Conservation (phyloP, 2,888 invertebrate species). For the Harpalus rufipes region DNA sequence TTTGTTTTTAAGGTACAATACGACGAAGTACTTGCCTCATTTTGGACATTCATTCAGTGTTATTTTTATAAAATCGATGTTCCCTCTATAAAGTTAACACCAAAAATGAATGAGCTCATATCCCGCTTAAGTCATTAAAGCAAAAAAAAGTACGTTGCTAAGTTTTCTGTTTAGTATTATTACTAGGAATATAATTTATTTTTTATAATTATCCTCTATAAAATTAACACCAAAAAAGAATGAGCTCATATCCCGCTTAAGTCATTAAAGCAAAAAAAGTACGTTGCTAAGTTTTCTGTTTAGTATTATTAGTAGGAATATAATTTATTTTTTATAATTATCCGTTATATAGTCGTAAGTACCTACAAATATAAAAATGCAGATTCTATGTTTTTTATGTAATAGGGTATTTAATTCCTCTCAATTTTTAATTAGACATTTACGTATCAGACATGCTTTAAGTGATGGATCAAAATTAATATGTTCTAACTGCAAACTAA, state of each 20-base stretch:
- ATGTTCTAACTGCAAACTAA: constrained; percentile 2
- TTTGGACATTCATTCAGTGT: constrained; percentile 10
- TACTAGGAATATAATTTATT: constrained; percentile 6
- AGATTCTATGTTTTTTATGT: constrained; percentile 14
- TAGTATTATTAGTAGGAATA: too few species aligned
- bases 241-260: too few species aligned
- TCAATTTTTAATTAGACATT: constrained; percentile 6
- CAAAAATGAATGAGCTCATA: constrained; percentile 16
- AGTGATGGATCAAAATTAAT: constrained; percentile 13
- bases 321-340: too few species aligned
- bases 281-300: too few species aligned
- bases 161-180: background rate
- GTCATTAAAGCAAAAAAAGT: too few species aligned
- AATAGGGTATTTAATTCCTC: background rate
- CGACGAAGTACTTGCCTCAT: background rate
- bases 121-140: background rate
- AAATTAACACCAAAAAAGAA: too few species aligned
- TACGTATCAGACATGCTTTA: background rate
- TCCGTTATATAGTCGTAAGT: background rate
- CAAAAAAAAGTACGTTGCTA: background rate
- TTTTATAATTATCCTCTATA: too few species aligned
- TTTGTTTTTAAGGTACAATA: constrained; percentile 5
- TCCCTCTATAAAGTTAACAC: background rate
- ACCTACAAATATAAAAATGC: background rate
- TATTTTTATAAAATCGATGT: constrained; percentile 22